A percentile compares a stretch with the other conserved stretches of the same genome.
These are phyloP conservation scores for Temnopleurus reevesii DNA, from an alignment of 53 echinoderm and acorn worm genomes.

Conservation along the genomic window DNA sequence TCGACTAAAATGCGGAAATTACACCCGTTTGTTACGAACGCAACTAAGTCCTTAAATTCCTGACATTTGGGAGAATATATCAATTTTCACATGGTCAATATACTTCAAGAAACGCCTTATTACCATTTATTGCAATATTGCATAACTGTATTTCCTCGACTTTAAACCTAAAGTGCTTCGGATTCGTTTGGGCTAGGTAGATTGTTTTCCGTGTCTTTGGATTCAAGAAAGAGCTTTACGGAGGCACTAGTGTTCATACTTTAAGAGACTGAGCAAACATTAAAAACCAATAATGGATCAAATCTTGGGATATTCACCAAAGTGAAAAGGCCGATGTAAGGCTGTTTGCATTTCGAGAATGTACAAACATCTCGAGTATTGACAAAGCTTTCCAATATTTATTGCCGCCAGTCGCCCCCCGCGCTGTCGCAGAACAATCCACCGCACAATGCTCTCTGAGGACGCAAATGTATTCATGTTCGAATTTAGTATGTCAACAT, in stretches of 20 bases:
- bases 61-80: no score
- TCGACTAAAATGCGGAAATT: no score
- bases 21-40: no score
- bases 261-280: constrained; percentile 5
- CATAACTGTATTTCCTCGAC: no score
- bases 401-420: background rate
- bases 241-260: background rate
- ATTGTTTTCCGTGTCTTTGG: background rate
- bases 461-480: background rate
- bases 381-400: background rate
- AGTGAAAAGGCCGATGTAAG: background rate
- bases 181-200: no score
- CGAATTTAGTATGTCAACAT: background rate
- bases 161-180: no score
- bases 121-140: no score
- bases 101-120: no score
- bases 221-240: background rate
- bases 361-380: constrained; percentile 2
- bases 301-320: constrained; percentile 11
- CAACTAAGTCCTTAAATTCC: no score
- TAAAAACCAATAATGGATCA: constrained; percentile 22
- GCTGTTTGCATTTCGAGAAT: background rate
- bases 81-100: no score
- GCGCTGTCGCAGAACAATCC: background rate
- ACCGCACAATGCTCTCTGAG: background rate